Conservation (phyloP, 2,113 vertebrate genomes). For the Ageneiosus marmoratus region DNA sequence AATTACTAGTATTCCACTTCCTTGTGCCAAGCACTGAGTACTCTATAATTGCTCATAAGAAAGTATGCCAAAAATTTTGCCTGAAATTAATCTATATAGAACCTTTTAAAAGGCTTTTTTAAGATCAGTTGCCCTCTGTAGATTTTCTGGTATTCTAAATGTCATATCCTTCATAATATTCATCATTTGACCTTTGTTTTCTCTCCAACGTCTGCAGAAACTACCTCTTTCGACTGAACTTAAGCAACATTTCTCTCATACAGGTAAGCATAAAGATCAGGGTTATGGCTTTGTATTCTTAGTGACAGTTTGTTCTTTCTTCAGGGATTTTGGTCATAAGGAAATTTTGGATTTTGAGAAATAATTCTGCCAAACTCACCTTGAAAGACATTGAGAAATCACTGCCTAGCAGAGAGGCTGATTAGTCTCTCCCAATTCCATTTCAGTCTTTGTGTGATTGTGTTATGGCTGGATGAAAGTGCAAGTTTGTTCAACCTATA, state of each 20-base stretch:
- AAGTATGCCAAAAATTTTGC: not conserved
- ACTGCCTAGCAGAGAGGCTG: not conserved
- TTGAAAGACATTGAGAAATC: conserved; percentile 25
- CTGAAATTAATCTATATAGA: not conserved
- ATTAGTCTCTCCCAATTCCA: not conserved
- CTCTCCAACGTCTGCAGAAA: conserved; percentile 77
- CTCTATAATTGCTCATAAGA: not conserved
- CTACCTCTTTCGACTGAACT: conserved; percentile 96
- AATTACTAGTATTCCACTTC: not conserved
- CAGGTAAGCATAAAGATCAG: conserved; percentile 78
- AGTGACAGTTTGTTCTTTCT: not conserved
- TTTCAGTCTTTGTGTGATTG: not conserved
- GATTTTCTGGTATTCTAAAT: not conserved
- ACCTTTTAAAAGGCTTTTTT: not conserved
- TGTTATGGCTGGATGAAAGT: conserved; percentile 27
- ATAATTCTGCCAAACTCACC: not conserved
- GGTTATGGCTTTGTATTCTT: not conserved
- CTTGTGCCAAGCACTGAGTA: not conserved
- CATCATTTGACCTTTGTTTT: conserved; percentile 5
- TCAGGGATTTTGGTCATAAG: not conserved
- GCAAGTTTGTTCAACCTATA: not conserved
- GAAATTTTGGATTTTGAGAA: conserved; percentile 7
- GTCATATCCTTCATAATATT: not conserved
- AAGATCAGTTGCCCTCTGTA: too few relatives aligned
- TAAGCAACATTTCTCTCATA: conserved; percentile 89